These are phyloP conservation scores for Molossus alvarezi DNA, from an alignment of 2,797 vertebrate species.

Conservation along the genomic window DNA sequence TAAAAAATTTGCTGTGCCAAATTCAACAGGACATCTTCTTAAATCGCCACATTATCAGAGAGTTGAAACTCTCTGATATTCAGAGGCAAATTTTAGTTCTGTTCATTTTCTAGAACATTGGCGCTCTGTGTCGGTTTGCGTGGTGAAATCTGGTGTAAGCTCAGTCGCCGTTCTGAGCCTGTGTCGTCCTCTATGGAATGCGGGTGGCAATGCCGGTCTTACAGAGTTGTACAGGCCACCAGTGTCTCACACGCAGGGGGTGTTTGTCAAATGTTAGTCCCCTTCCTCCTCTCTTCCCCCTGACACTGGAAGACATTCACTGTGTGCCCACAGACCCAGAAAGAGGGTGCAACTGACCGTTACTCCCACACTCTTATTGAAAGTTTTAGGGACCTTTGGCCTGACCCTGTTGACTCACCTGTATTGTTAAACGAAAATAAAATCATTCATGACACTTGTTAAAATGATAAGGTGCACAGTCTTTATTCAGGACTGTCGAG, in stretches of 20 bases:
- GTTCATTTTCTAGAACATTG: neutral
- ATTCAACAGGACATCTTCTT: neutral
- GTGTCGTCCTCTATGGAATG: neutral
- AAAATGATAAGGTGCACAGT: neutral
- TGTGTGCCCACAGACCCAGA: neutral
- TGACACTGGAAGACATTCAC: rapidly evolving
- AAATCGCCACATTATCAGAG: neutral
- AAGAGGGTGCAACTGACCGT: rapidly evolving
- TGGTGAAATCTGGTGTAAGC: neutral
- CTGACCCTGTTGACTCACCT: neutral
- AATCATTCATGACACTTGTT: neutral
- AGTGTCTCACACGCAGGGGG: neutral
- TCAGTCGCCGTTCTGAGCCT: neutral
- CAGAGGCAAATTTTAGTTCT: neutral
- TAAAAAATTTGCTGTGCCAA: neutral
- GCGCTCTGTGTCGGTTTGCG: neutral
- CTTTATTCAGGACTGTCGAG: neutral
- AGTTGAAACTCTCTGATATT: neutral
- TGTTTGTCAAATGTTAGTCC: neutral
- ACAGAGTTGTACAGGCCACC: neutral
- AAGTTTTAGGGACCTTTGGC: neutral
- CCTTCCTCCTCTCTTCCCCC: neutral
- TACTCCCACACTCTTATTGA: neutral
- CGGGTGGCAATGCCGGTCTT: neutral
- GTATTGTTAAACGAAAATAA: neutral